Evolutionary conservation across 2,888 invertebrate genomes (phyloP).

Genomic region (Ichneumon xanthorius): DNA sequence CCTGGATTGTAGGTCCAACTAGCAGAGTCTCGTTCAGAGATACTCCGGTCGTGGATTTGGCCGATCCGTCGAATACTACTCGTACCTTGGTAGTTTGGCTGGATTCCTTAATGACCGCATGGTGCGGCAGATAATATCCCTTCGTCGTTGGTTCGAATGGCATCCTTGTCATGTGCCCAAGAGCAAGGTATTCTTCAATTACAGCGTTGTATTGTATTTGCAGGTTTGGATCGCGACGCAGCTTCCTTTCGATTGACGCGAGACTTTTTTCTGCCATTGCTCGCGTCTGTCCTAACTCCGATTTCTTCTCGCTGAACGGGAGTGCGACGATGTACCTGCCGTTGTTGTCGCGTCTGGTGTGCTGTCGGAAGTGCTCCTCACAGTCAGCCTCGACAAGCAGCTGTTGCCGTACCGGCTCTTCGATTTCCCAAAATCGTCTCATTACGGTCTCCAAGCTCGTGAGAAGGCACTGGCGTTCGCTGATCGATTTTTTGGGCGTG

Average conservation of each 20-base stretch:
- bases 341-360: conserved; percentile 19
- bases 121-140: conserved; percentile 49
- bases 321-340: conserved; percentile 47
- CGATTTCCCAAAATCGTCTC: background rate
- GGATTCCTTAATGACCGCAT: conserved; percentile 36
- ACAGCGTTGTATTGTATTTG: conserved; percentile 14
- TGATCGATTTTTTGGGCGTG: no score
- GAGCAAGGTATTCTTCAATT: conserved; percentile 42
- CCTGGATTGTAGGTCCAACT: conserved; percentile 71
- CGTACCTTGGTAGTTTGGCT: conserved; percentile 53
- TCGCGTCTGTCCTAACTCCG: conserved; percentile 42
- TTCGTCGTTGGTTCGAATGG: no score
- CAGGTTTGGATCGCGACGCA: background rate
- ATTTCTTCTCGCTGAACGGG: conserved; percentile 15
- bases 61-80: conserved; percentile 72
- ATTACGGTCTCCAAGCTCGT: no score
- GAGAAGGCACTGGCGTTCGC: no score
- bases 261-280: conserved; percentile 22
- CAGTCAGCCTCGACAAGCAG: conserved; percentile 20
- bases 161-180: conserved; percentile 37
- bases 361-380: conserved; percentile 36
- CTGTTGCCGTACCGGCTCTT: background rate
- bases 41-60: conserved; percentile 48
- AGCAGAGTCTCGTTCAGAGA: conserved; percentile 66
- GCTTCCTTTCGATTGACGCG: conserved; percentile 2